Evolutionary conservation across 53 echinoderm and acorn worm species (phyloP).

Genomic region (Astropecten irregularis): DNA sequence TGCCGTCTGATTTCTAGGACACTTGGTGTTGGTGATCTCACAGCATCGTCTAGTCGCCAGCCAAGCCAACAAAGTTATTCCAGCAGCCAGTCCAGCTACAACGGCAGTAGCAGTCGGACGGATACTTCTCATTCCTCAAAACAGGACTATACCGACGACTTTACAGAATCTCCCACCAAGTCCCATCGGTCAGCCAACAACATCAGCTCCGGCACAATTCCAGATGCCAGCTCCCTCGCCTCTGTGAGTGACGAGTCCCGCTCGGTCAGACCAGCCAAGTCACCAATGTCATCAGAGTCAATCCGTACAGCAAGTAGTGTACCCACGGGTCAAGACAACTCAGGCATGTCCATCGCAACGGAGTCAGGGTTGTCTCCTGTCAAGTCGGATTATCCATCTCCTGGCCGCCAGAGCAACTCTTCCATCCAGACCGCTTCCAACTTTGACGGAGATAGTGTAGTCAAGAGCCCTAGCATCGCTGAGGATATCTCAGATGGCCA

Average conservation of each 20-base stretch:
- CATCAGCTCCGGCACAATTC: slow-evolving; percentile 28
- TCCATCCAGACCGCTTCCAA: slow-evolving; percentile 85
- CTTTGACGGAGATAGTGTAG: slow-evolving; percentile 31
- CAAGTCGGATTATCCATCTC: neutral
- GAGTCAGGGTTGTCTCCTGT: slow-evolving; percentile 43
- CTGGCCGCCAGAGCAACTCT: slow-evolving; percentile 50
- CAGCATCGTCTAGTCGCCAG: slow-evolving; percentile 5
- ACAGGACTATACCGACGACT: slow-evolving; percentile 83
- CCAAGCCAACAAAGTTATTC: slow-evolving; percentile 20
- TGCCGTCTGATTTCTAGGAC: slow-evolving; percentile 40
- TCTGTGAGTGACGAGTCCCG: slow-evolving; percentile 6
- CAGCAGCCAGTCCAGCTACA: slow-evolving; percentile 36
- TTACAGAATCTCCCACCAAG: slow-evolving; percentile 60
- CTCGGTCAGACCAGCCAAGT: neutral
- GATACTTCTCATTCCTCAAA: slow-evolving; percentile 12
- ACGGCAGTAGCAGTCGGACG: slow-evolving; percentile 39
- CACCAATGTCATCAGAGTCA: slow-evolving; percentile 29
- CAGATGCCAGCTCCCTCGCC: slow-evolving; percentile 14
- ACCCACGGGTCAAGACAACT: slow-evolving; percentile 6
- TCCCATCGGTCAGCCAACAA: slow-evolving; percentile 41
- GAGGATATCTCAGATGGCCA: slow-evolving; percentile 71
- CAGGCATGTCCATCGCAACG: slow-evolving; percentile 18
- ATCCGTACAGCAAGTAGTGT: slow-evolving; percentile 63
- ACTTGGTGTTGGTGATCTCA: slow-evolving; percentile 61
- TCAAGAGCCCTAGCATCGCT: slow-evolving; percentile 60